These are phyloP conservation scores for Holcopasites calliopsidis DNA, from an alignment of 1,140 invertebrate genomes.

Conservation along the genomic window DNA sequence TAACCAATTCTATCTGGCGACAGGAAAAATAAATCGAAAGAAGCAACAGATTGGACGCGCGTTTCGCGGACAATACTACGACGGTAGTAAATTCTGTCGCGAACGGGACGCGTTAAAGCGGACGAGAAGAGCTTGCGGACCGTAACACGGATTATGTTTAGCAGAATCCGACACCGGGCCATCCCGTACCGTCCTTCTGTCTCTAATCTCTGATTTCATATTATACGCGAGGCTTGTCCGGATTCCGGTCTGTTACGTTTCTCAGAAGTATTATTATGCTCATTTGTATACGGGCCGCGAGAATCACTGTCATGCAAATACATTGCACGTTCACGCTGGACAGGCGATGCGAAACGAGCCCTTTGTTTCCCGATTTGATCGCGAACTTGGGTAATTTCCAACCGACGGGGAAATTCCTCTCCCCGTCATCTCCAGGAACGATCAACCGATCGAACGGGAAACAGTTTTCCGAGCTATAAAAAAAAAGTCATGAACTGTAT, in stretches of 20 bases:
- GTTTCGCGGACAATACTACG: conserved; percentile 30
- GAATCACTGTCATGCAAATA: conserved; percentile 23
- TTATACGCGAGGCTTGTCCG: neutral
- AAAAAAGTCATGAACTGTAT: neutral
- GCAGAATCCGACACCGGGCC: conserved; percentile 1
- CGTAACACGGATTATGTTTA: conserved; percentile 31
- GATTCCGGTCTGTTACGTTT: conserved; percentile 21
- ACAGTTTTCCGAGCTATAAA: neutral
- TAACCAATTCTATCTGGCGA: neutral
- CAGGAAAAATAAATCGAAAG: conserved; percentile 12
- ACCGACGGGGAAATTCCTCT: neutral
- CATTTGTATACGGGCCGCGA: conserved; percentile 5
- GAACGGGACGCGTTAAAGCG: conserved; percentile 48
- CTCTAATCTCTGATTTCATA: conserved; percentile 10
- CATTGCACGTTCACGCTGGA: neutral
- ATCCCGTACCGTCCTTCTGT: neutral
- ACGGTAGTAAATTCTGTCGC: conserved; percentile 1
- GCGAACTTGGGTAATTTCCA: neutral
- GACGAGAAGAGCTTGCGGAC: conserved; percentile 26
- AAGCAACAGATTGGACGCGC: conserved; percentile 48
- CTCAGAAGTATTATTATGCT: conserved; percentile 27
- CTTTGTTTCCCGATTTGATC: neutral
- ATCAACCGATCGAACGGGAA: neutral
- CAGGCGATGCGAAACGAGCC: conserved; percentile 11
- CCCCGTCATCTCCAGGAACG: neutral